phyloP scores from a whole-genome alignment of 1,140 invertebrate species.

The Hycleus cichorii region DNA sequence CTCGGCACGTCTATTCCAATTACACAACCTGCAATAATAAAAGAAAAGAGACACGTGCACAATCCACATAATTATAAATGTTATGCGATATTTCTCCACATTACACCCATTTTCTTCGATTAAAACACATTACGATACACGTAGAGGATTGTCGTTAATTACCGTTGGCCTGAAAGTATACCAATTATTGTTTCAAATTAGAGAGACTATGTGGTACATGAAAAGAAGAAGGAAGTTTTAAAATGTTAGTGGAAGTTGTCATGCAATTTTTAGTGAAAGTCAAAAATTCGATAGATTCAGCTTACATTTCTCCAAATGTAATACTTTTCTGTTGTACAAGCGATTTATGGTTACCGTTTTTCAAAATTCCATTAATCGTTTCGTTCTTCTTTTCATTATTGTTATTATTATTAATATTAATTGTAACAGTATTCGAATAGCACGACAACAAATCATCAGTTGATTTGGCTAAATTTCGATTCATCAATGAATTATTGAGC shows the following conservation, averaged over 20 bases:
- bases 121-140: slow-evolving; percentile 17
- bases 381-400: slow-evolving; percentile 26
- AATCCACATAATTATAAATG: not conserved
- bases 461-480: slow-evolving; percentile 42
- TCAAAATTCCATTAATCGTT: slow-evolving; percentile 38
- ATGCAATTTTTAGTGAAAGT: slow-evolving; percentile 11
- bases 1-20: too few relatives aligned
- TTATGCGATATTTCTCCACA: not conserved
- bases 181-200: not conserved
- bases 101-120: not conserved
- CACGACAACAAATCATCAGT: slow-evolving; percentile 28
- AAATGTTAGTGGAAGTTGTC: not conserved
- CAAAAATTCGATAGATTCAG: slow-evolving; percentile 2
- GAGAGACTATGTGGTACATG: too few relatives aligned
- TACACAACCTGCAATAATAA: too few relatives aligned
- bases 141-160: slow-evolving; percentile 31
- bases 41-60: too few relatives aligned
- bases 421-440: slow-evolving; percentile 13
- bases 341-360: slow-evolving; percentile 35
- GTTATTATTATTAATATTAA: slow-evolving; percentile 30
- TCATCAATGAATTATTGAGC: slow-evolving; percentile 43
- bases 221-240: too few relatives aligned
- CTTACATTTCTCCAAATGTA: slow-evolving; percentile 44
- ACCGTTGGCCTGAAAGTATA: slow-evolving; percentile 34
- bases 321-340: slow-evolving; percentile 40